Conservation (phyloP, 2,113 vertebrate genomes). For the Nycticryphes semicollaris region DNA sequence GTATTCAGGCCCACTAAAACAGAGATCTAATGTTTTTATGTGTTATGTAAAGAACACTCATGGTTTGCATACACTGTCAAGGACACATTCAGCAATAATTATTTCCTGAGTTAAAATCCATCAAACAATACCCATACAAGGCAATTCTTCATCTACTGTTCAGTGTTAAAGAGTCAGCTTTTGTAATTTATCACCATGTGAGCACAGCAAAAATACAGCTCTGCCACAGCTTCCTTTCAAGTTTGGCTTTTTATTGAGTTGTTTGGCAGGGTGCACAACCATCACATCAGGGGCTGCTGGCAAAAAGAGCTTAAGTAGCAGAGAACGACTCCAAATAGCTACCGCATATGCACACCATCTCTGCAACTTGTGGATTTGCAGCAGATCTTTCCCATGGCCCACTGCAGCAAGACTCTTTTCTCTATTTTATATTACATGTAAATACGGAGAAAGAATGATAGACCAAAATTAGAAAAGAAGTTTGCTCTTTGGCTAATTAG, state of each 20-base stretch:
- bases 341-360: background rate
- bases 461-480: background rate
- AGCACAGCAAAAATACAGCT: constrained; percentile 17
- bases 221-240: constrained; percentile 40
- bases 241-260: background rate
- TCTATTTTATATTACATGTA: background rate
- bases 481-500: background rate
- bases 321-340: background rate
- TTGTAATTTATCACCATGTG: constrained; percentile 32
- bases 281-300: background rate
- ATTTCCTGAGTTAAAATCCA: constrained; percentile 27
- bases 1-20: background rate
- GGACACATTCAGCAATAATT: constrained; percentile 13
- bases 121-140: constrained; percentile 45
- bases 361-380: background rate
- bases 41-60: background rate
- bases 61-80: background rate
- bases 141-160: constrained; percentile 20
- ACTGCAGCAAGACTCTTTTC: background rate
- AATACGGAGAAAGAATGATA: background rate
- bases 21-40: background rate
- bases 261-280: background rate
- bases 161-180: constrained; percentile 24
- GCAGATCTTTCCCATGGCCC: background rate
- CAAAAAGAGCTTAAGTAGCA: constrained; percentile 23